These are phyloP conservation scores for Trichopoda pennipes DNA, from an alignment of 2,888 invertebrate genomes.

Conservation along the genomic window DNA sequence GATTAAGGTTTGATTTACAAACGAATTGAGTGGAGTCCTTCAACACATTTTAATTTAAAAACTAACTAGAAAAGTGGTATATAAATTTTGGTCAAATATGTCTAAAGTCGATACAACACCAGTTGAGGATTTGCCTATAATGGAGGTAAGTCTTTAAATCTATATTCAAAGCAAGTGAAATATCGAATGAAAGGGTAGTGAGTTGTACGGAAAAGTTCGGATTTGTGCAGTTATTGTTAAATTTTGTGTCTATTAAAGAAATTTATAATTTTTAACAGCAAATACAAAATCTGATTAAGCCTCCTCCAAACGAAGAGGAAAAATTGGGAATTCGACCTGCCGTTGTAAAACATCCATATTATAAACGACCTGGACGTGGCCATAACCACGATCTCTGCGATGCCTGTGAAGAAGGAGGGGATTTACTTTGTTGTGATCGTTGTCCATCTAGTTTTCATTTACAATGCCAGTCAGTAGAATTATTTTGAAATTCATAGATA, in stretches of 20 bases:
- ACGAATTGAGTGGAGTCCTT: not conserved
- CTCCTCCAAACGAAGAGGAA: conserved; percentile 92
- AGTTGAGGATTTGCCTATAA: conserved; percentile 89
- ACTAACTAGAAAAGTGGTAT: conserved; percentile 13
- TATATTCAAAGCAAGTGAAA: not conserved
- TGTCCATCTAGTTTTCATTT: conserved; percentile 98
- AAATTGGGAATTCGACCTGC: conserved; percentile 81
- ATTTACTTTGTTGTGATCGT: conserved; percentile 96
- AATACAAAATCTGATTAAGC: conserved; percentile 93
- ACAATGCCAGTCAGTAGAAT: conserved; percentile 91
- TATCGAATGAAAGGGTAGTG: not conserved
- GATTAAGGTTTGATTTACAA: too few species aligned
- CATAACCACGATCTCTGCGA: conserved; percentile 97
- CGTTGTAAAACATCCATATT: conserved; percentile 90
- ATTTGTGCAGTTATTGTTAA: not conserved
- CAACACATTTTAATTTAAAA: not conserved
- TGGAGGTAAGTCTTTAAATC: conserved; percentile 87
- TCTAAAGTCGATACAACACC: conserved; percentile 88
- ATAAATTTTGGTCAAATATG: conserved; percentile 80
- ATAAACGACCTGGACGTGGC: conserved; percentile 91
- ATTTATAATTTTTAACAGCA: conserved; percentile 82
- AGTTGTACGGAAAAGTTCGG: too few species aligned
- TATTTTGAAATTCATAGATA: not conserved
- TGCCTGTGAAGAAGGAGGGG: conserved; percentile 96
- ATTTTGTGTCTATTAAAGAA: not conserved